These are phyloP conservation scores for Hozukius guyotensis DNA, from an alignment of 2,797 vertebrate species.

Conservation along the genomic window DNA sequence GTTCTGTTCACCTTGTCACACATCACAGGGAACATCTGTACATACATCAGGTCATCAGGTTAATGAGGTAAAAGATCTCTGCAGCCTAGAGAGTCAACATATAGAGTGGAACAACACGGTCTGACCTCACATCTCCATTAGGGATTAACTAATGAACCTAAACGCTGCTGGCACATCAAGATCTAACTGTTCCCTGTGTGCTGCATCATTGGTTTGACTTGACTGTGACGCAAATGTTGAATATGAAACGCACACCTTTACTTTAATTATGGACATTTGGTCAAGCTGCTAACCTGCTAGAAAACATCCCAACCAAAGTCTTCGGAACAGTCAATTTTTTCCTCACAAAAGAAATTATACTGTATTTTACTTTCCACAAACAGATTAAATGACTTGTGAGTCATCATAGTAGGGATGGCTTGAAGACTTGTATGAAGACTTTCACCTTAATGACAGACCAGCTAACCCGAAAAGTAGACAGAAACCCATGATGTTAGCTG, in stretches of 20 bases:
- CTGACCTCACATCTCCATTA: conserved; percentile 6
- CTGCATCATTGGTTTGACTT: not conserved
- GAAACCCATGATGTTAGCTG: not conserved
- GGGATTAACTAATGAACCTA: conserved; percentile 7
- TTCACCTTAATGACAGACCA: conserved; percentile 32
- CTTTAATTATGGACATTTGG: not conserved
- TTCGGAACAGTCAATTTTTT: not conserved
- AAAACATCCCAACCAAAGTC: not conserved
- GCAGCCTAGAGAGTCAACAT: conserved; percentile 10
- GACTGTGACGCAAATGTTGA: not conserved
- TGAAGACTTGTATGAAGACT: not conserved
- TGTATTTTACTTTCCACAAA: not conserved
- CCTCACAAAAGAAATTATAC: not conserved
- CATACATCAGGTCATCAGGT: not conserved
- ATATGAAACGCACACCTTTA: not conserved
- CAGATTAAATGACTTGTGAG: not conserved
- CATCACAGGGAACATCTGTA: not conserved
- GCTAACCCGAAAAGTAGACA: not conserved
- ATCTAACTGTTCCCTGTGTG: not conserved
- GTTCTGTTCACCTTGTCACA: not conserved
- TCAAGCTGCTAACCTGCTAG: not conserved
- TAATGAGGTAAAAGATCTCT: conserved; percentile 18
- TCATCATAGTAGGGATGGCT: not conserved
- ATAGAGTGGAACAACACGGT: not conserved
- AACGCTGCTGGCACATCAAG: not conserved